These are phyloP conservation scores for Drosophila colorata DNA, from an alignment of 2,888 invertebrate species.

Conservation along the genomic window DNA sequence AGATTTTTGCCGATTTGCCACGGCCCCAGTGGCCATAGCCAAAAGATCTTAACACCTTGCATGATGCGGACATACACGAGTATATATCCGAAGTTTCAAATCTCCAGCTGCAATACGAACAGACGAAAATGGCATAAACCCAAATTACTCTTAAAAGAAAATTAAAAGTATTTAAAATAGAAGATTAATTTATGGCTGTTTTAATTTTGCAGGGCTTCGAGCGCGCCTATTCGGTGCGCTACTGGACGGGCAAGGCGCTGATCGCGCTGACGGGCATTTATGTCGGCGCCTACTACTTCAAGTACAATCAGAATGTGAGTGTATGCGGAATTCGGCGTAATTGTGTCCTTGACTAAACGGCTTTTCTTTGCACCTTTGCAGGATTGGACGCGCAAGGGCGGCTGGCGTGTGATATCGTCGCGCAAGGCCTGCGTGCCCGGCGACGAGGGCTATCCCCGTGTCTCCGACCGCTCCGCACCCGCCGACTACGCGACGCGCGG, in stretches of 20 bases:
- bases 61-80: too few relatives aligned
- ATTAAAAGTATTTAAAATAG: too few relatives aligned
- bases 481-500: conserved; percentile 90
- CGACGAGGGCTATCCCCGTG: conserved; percentile 89
- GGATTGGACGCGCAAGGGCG: conserved; percentile 92
- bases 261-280: conserved; percentile 87
- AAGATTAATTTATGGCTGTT: background rate
- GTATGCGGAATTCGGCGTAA: background rate
- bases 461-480: conserved; percentile 87
- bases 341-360: background rate
- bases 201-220: conserved; percentile 86
- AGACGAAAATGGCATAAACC: too few relatives aligned
- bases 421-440: conserved; percentile 88
- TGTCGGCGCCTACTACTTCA: conserved; percentile 90
- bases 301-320: conserved; percentile 92
- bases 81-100: too few relatives aligned
- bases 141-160: too few relatives aligned
- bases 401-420: conserved; percentile 88
- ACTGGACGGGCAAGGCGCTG: conserved; percentile 88
- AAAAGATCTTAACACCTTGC: too few relatives aligned
- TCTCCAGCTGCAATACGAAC: too few relatives aligned
- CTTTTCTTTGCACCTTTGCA: conserved; percentile 69
- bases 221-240: conserved; percentile 87
- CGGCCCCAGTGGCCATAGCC: too few relatives aligned
- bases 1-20: too few relatives aligned